Conservation (phyloP, 2,113 vertebrate species). For the Myanophis thanlyinensis region DNA sequence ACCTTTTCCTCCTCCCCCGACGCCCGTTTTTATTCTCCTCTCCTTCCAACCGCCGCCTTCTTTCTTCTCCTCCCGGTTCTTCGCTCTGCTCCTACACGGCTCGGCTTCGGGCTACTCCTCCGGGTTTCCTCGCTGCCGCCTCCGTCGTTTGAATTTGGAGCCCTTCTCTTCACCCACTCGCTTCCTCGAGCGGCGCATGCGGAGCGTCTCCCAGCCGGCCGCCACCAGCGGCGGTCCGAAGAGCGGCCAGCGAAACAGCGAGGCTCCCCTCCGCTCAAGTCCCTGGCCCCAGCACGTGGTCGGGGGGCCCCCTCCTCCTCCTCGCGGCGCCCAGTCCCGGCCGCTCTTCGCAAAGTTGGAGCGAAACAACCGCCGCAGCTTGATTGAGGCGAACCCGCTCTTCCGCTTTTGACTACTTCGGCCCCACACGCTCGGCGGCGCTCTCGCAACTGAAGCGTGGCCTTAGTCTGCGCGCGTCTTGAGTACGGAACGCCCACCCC, state of each 20-base stretch:
- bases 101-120: background rate
- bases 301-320: background rate
- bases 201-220: background rate
- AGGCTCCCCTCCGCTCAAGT: background rate
- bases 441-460: background rate
- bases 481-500: background rate
- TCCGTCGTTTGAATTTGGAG: constrained; percentile 68
- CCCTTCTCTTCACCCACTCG: background rate
- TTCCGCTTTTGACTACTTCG: background rate
- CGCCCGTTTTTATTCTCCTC: background rate
- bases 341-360: accelerated
- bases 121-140: background rate
- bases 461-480: background rate
- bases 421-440: background rate
- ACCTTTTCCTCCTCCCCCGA: background rate
- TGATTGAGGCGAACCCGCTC: background rate
- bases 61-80: constrained; percentile 21
- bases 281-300: background rate
- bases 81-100: constrained; percentile 22
- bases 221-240: background rate
- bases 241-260: background rate
- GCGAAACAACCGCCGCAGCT: background rate
- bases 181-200: constrained; percentile 30
- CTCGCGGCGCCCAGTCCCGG: background rate
- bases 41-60: background rate